Evolutionary conservation across 2,888 invertebrate genomes (phyloP).

Genomic region (Sialis lutaria): DNA sequence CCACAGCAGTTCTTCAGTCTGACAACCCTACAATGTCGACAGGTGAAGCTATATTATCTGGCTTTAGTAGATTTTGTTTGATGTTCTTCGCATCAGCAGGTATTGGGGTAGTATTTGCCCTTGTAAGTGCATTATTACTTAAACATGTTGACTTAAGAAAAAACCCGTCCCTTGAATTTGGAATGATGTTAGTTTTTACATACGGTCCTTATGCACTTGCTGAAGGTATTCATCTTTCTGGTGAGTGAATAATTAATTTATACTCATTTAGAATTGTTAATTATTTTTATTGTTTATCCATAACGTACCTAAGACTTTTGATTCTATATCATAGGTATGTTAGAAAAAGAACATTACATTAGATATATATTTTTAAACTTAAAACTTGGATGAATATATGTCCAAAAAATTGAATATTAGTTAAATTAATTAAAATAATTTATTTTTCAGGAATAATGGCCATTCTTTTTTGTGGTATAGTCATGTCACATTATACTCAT

Average conservation of each 20-base stretch:
- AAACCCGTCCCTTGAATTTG: constrained; percentile 96
- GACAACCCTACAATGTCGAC: constrained; percentile 49
- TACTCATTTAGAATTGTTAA: no score
- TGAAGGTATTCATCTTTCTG: constrained; percentile 88
- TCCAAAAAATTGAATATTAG: no score
- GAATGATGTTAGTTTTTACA: constrained; percentile 95
- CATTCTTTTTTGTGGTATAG: constrained; percentile 94
- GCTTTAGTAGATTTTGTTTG: constrained; percentile 76
- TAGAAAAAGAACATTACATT: no score
- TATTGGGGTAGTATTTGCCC: constrained; percentile 87
- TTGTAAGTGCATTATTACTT: constrained; percentile 78
- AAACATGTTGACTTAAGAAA: constrained; percentile 93
- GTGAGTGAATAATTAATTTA: constrained; percentile 24
- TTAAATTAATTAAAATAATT: constrained; percentile 8
- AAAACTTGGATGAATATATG: no score
- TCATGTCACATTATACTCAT: constrained; percentile 99
- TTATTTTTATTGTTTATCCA: no score
- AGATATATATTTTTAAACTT: no score
- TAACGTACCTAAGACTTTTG: no score
- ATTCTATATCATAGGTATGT: no score
- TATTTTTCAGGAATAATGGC: constrained; percentile 85
- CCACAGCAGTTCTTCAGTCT: constrained; percentile 68
- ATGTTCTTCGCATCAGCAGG: constrained; percentile 99
- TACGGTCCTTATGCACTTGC: constrained; percentile 97
- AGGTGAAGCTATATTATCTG: constrained; percentile 71